A percentile compares a stretch with the other conserved stretches of the same genome.
These are phyloP conservation scores for Artemia franciscana DNA, from an alignment of 1,140 invertebrate species.

Conservation along the genomic window DNA sequence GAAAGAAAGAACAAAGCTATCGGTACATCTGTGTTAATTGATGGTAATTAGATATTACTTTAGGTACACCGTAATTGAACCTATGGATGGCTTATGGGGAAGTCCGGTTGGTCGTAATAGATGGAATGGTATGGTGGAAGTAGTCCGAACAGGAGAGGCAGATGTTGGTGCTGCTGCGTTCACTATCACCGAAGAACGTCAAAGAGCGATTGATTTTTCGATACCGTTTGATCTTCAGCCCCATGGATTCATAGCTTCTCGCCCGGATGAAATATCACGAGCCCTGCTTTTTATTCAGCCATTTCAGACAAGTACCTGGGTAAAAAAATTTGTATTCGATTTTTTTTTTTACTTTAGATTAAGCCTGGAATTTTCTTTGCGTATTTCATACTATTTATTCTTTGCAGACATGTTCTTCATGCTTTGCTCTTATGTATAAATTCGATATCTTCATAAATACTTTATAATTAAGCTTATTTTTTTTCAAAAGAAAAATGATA, in stretches of 20 bases:
- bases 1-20: background rate
- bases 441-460: too few relatives aligned
- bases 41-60: constrained; percentile 5
- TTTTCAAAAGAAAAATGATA: too few relatives aligned
- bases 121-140: constrained; percentile 19
- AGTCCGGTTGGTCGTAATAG: constrained; percentile 4
- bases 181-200: constrained; percentile 35
- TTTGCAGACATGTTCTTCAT: too few relatives aligned
- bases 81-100: constrained; percentile 10
- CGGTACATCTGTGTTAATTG: background rate
- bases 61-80: background rate
- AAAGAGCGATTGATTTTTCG: constrained; percentile 47
- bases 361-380: too few relatives aligned
- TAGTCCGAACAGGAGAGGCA: constrained; percentile 20
- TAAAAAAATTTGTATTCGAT: too few relatives aligned
- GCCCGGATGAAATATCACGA: constrained; percentile 45
- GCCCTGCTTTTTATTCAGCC: constrained; percentile 61
- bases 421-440: too few relatives aligned
- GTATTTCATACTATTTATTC: too few relatives aligned
- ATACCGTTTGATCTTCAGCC: constrained; percentile 45
- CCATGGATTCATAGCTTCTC: constrained; percentile 47
- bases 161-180: constrained; percentile 45
- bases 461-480: too few relatives aligned
- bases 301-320: constrained; percentile 31
- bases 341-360: too few relatives aligned